Evolutionary conservation across 2,797 vertebrate species (phyloP).

Genomic region (Acanthurus leucopareius): DNA sequence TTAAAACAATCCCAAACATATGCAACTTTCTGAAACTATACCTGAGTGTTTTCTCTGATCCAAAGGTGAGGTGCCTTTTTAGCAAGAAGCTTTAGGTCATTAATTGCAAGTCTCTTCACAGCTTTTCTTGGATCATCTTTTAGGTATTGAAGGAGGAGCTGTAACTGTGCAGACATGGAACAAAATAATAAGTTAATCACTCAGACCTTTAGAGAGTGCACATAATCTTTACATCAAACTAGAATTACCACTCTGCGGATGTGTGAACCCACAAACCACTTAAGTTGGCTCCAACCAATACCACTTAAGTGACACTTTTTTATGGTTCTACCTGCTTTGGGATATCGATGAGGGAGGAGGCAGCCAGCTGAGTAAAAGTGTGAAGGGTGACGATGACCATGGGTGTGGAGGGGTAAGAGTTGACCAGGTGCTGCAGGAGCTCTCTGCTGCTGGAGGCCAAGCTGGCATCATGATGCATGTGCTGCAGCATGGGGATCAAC

Average conservation of each 20-base stretch:
- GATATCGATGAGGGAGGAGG: slow-evolving; percentile 95
- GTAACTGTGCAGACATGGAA: slow-evolving; percentile 83
- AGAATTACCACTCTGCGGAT: no score
- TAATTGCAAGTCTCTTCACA: slow-evolving; percentile 93
- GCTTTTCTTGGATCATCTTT: slow-evolving; percentile 95
- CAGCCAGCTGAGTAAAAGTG: slow-evolving; percentile 96
- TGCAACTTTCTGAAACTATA: slow-evolving; percentile 54
- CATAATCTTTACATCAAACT: no score
- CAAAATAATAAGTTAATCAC: not conserved
- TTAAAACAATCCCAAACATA: not conserved
- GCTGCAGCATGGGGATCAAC: slow-evolving; percentile 96
- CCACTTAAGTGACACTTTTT: not conserved
- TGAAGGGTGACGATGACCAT: slow-evolving; percentile 98
- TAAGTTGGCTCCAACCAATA: no score
- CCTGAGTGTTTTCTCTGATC: slow-evolving; percentile 96
- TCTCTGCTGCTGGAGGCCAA: slow-evolving; percentile 94
- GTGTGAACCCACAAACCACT: no score
- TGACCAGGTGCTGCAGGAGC: slow-evolving; percentile 94
- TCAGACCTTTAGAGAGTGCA: no score
- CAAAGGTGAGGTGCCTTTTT: slow-evolving; percentile 97
- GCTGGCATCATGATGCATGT: slow-evolving; percentile 97
- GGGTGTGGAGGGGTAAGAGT: slow-evolving; percentile 94
- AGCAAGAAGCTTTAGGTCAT: slow-evolving; percentile 94
- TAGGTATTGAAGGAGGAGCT: slow-evolving; percentile 95
- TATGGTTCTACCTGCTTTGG: slow-evolving; percentile 91